phyloP scores from a whole-genome alignment of 2,797 vertebrate genomes.

The Sphenodon punctatus region DNA sequence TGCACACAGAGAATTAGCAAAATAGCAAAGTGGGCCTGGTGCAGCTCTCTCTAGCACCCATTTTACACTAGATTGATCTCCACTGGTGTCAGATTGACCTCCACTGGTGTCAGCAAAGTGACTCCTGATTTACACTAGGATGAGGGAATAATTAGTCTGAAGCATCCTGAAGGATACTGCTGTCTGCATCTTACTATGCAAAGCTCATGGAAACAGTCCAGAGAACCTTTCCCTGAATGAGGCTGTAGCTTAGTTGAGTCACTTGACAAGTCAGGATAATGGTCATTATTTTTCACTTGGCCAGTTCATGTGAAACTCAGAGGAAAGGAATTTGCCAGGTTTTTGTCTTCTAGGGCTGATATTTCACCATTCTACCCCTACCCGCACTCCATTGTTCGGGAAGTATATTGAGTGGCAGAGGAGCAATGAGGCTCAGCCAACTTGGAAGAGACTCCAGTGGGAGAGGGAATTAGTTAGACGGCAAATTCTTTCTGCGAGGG shows the following conservation, averaged over 20 bases:
- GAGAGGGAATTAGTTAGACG: not conserved
- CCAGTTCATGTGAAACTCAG: conserved; percentile 63
- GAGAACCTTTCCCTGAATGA: conserved; percentile 59
- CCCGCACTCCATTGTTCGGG: conserved; percentile 65
- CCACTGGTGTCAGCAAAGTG: not conserved
- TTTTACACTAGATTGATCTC: not conserved
- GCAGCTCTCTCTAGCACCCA: not conserved
- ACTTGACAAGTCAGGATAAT: conserved; percentile 63
- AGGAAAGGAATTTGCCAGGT: conserved; percentile 59
- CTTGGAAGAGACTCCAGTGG: conserved; percentile 9
- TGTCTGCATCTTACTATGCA: conserved; percentile 16
- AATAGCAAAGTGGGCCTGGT: not conserved
- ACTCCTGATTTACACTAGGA: not conserved
- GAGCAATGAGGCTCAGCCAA: conserved; percentile 56
- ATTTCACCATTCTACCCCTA: conserved; percentile 53
- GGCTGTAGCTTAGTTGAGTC: conserved; percentile 61
- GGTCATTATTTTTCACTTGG: conserved; percentile 69
- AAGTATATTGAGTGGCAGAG: conserved; percentile 64
- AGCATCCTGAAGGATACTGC: conserved; percentile 2
- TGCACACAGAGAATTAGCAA: not conserved
- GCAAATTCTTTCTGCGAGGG: not conserved
- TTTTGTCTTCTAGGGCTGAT: conserved; percentile 67
- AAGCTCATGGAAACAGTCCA: conserved; percentile 34
- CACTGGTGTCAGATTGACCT: too few species aligned
- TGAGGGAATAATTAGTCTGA: conserved; percentile 6